Evolutionary conservation across 2,888 invertebrate species (phyloP), one percentile per base, ranked within the genome.

Genomic region (Melikaiella ostensackeni): DNA sequence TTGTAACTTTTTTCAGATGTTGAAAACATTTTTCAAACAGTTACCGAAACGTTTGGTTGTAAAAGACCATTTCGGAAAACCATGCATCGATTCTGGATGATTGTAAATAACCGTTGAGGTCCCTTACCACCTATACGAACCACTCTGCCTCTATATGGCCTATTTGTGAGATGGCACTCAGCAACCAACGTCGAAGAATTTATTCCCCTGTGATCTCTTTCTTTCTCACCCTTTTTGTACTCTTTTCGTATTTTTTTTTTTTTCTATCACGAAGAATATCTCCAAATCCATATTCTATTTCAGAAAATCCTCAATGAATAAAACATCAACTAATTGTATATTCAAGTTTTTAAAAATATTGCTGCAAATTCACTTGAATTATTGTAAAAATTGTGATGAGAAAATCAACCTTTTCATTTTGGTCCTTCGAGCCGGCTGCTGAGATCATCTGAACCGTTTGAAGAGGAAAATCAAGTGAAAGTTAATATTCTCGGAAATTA

Each of bases 111-210:
- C 80, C 76, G 70, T 77, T 70, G 33, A 79, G 82, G 81, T 87
- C 87, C 87, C 86, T 82, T 80, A 86, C 81, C 82, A 83, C 84
- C 86, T 85, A 85, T 88, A 87, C 75, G 84, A 86, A 85, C 84
- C 87, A 87, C 87, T 87, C 84, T 78, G 83, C 82, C 84, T 85
- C 84, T 84, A 30, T 50, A 86, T 86, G 86, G 88, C 84, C 88
- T 88, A 87, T 89, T 89, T 88, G 84, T 79, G 84, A 84, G 82
- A 88, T 85, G 86, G 86, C 83, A 80, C 80, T 77, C 75, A 81
- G 79, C 77, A 81, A 80, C 79, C 80, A 80, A n/a, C n/a, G n/a
- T n/a, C n/a, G 82, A 80, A 81, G 84, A 87, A 86, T 87, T 86
- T 86, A 88, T 84, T 76, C 75, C 78, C 57, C 74, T 74, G 76